These are phyloP conservation scores for Desmophyllum pertusum DNA, from an alignment of 92 coral and sea anemone genomes.

Conservation along the genomic window DNA sequence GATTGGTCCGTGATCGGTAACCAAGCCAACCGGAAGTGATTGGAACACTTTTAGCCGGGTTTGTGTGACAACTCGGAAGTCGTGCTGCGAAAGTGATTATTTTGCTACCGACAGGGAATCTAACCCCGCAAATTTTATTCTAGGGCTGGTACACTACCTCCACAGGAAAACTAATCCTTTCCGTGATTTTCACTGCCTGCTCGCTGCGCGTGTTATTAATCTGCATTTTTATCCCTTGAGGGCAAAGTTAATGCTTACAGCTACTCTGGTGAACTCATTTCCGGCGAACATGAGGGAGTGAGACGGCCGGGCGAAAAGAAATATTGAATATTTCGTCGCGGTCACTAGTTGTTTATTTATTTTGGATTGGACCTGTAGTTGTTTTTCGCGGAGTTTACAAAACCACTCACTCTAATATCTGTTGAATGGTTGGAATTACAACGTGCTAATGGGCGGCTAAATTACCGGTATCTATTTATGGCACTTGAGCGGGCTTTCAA, in stretches of 20 bases:
- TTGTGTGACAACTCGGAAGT: conserved; percentile 11
- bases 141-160: not conserved
- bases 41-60: not conserved
- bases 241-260: not conserved
- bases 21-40: conserved; percentile 30
- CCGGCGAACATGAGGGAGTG: conserved; percentile 4
- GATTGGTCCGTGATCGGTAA: conserved; percentile 17
- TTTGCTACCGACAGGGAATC: not conserved
- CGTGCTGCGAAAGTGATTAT: not conserved
- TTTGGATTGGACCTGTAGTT: not conserved
- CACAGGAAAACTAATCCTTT: too few species aligned
- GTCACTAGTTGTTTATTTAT: not conserved
- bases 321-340: not conserved
- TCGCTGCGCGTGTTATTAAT: not conserved
- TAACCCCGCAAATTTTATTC: not conserved
- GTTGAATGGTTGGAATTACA: not conserved
- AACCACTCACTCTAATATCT: not conserved
- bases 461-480: conserved; percentile 8
- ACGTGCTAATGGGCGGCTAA: not conserved
- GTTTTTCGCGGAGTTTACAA: not conserved
- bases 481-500: not conserved
- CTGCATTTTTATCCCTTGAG: not conserved
- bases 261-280: not conserved
- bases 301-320: not conserved
- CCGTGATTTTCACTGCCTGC: conserved; percentile 19